Evolutionary conservation across 2,113 vertebrate genomes (phyloP).

Genomic region (Oreochromis spilurus): DNA sequence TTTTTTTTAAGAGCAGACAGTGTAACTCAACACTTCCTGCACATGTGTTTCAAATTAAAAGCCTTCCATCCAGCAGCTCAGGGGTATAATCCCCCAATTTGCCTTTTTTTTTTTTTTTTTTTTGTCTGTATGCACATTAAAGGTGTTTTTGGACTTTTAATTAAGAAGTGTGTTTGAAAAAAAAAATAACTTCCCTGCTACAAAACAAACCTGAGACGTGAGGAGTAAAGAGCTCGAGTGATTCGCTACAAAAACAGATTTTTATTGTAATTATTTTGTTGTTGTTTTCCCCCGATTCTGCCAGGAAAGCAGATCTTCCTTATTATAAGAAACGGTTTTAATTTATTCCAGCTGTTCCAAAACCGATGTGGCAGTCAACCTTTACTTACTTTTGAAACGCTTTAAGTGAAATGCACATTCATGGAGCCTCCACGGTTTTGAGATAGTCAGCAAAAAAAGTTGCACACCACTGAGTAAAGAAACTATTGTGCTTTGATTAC

Average conservation of each 20-base stretch:
- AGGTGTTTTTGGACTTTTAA: neutral
- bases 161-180: neutral
- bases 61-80: neutral
- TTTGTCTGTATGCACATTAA: neutral
- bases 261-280: neutral
- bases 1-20: neutral
- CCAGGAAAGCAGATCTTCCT: neutral
- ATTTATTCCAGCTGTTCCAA: neutral
- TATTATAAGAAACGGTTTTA: neutral
- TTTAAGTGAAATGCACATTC: neutral
- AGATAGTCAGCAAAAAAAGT: neutral
- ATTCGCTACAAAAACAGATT: rapidly evolving
- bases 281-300: neutral
- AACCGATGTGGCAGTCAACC: neutral
- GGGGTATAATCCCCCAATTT: neutral
- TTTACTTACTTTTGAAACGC: neutral
- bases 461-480: neutral
- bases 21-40: neutral
- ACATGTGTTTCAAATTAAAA: neutral
- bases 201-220: rapidly evolving
- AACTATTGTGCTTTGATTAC: neutral
- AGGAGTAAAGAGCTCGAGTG: neutral
- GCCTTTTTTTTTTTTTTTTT: neutral
- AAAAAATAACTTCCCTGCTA: rapidly evolving
- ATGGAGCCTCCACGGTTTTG: neutral